Base-by-base conservation (phyloP, 53 echinoderm and acorn worm species). In the Mesocentrotus franciscanus region DNA sequence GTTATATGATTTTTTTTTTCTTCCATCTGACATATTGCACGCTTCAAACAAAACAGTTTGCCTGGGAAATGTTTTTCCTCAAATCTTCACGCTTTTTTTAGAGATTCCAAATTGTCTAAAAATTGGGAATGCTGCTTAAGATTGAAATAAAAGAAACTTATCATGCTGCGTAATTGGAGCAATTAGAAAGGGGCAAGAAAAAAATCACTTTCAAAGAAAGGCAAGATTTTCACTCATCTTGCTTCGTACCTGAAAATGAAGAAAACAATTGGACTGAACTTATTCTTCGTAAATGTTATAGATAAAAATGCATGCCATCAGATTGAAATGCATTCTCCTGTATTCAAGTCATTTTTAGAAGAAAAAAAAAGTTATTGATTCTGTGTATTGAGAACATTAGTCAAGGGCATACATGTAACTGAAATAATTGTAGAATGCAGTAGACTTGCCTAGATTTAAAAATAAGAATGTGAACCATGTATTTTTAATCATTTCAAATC, bases 1-100 rank as follows among this genome's bases (percentile, higher is more conserved):
- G 32, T 85, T 85, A 32, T 93, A 93, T 79, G 61, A 93, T 79
- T 93, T 93, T 59, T 68, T 92, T 85, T 87, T 87, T 16, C 95
- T 66, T 94, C 66, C 87, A 94, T 94, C 87, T 85, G 70, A 87
- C 68, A 85, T 94, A 16, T 94, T 68, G 95, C 95, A 94, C 95
- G 95, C 95, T 94, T 94, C 85, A 68, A 87, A 85, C 68, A 85
- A 94, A 94, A 35, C 66, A 71, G 58, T 94, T 61, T 85, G 95
- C 95, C 85, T 94, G 85, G 95, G 95, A 66, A 60, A 57, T 60
- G 14, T 78, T 66, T 68, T 81, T 93, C 81, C 81, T 81, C 17
- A 60, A 93, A 81, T 79, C 81, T 81, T 92, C 92, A 92, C 74
- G 92, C 71, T 92, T 64, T 87, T 49, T 49, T 61, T 66, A 91